Conservation (phyloP, 2,797 vertebrate genomes). For the Xerus rutilus region DNA sequence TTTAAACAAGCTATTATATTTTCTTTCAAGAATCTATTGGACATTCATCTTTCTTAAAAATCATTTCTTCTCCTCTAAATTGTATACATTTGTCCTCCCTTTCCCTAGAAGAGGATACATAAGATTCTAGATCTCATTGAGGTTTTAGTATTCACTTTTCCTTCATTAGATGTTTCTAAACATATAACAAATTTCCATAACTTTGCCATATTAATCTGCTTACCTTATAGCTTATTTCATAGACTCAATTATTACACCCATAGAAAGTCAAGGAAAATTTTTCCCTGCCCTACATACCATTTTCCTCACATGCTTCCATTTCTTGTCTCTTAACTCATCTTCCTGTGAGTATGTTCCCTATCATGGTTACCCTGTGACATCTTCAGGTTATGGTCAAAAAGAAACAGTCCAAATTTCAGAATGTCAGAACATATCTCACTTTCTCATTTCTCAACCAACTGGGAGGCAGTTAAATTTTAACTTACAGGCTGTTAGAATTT, state of each 20-base stretch:
- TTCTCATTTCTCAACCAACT: not conserved
- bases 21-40: not conserved
- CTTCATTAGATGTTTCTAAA: not conserved
- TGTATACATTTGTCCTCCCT: not conserved
- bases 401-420: not conserved
- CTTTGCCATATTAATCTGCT: not conserved
- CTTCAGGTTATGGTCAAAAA: not conserved
- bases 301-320: not conserved
- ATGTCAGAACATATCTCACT: not conserved
- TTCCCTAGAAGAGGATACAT: not conserved
- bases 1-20: not conserved
- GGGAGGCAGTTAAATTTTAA: not conserved
- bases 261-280: no score
- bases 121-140: not conserved
- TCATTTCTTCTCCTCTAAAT: not conserved
- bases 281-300: not conserved
- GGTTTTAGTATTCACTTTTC: not conserved
- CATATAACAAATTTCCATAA: not conserved
- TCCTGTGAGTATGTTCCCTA: not conserved
- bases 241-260: not conserved
- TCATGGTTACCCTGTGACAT: not conserved
- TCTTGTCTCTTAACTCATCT: not conserved
- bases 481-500: not conserved
- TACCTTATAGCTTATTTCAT: not conserved
- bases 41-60: not conserved